phyloP scores from a whole-genome alignment of 2,797 vertebrate species.

The Melanotaenia nigrans region DNA sequence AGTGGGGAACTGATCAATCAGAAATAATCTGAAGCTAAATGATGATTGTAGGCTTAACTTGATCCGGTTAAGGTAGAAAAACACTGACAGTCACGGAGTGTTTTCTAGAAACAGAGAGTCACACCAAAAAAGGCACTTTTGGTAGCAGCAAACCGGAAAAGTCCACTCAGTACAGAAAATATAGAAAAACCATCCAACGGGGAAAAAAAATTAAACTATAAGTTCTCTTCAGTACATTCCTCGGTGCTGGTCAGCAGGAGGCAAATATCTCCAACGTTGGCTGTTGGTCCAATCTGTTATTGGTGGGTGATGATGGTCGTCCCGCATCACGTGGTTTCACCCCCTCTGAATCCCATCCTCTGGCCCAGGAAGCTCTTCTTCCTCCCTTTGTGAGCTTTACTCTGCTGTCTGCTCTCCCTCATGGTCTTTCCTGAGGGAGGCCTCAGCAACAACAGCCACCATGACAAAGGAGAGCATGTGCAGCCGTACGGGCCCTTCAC shows the following conservation, averaged over 20 bases:
- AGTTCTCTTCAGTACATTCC: constrained; percentile 38
- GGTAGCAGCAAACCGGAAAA: constrained; percentile 23
- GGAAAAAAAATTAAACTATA: background rate
- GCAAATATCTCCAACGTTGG: constrained; percentile 49
- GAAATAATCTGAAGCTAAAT: background rate
- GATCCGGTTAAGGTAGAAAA: too few species aligned
- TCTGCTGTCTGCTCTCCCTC: constrained; percentile 64
- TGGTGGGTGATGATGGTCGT: constrained; percentile 39
- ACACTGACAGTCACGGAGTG: too few species aligned
- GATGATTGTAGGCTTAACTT: constrained; percentile 32
- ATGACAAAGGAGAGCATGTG: constrained; percentile 65
- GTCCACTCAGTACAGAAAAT: constrained; percentile 22
- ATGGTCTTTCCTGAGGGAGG: constrained; percentile 62
- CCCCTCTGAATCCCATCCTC: constrained; percentile 44
- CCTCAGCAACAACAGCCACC: constrained; percentile 62
- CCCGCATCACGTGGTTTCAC: constrained; percentile 69
- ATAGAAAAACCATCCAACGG: constrained; percentile 19
- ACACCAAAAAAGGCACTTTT: constrained; percentile 72
- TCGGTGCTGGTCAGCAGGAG: constrained; percentile 35
- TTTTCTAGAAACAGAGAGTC: background rate
- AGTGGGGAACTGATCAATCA: too few species aligned
- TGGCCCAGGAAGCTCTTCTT: constrained; percentile 39
- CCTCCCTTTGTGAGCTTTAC: constrained; percentile 54
- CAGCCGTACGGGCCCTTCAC: constrained; percentile 52
- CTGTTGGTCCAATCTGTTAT: constrained; percentile 40